Base-by-base conservation (phyloP, 2,888 invertebrate genomes). In the Pseudococcus longispinus region DNA sequence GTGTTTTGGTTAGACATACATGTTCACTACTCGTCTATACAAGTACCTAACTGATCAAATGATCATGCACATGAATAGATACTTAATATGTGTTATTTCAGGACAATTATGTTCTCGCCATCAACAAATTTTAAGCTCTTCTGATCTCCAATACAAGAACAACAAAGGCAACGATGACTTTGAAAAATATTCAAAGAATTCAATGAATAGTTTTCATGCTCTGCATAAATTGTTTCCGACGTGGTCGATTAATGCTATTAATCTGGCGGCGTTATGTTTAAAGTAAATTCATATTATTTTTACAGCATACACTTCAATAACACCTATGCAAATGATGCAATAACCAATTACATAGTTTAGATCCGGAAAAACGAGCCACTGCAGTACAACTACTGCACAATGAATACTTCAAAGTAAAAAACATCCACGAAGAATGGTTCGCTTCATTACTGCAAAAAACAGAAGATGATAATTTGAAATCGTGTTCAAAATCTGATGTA, bases 331-430 rank as follows among this genome's bases (percentile, higher is more conserved):
- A 37, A 20, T 20, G 13, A 84, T 42, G 60, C 23, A 65, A 15
- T 32, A 8, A n/a, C 60, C 29, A 87, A 82, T 74, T 23, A 20
- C 88, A 89, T 46, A 89, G 90, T 74, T 88, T 95, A 90, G 94
- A 95, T 90, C 95, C 95, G 0, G 91, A 92, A 0, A 91, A 92
- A 0, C 90, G 95, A 1, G 93, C 94, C 0, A 92, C 92, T 0
- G 93, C 94, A 29, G 91, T 92, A 0, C 92, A 93, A 29, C 91
- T 95, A n/a, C 91, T 95, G 11, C 92, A 93, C 80, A 94, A 95
- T 90, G 90, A 91, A 88, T 94, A 94, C 89, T 95, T 95, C 90
- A 91, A 91, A 1, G 92, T 93, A 88, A 95, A 95, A 83, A 92
- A 92, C 32, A 95, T 95, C 32, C 29, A 51, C 11, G 80, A 86